Evolutionary conservation across 2,797 vertebrate species (phyloP).

Genomic region (Chloroceryle amazona): DNA sequence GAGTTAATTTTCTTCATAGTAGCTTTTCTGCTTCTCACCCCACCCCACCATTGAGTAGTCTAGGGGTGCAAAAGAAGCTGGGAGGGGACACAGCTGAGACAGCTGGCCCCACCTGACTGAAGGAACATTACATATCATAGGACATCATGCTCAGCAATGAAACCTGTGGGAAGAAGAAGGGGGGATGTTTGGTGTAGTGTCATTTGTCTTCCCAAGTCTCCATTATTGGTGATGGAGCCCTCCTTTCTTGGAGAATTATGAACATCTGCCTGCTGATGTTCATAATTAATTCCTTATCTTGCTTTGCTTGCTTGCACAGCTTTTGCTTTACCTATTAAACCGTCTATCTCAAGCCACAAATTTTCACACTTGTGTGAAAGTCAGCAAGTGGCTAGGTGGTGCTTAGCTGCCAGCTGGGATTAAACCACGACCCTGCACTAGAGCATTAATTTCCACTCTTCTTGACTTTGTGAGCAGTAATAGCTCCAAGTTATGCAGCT

Average conservation of each 20-base stretch:
- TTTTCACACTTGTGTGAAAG: neutral
- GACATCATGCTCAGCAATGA: too few species aligned
- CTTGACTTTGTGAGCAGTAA: neutral
- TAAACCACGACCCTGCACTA: neutral
- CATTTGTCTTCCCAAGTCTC: too few species aligned
- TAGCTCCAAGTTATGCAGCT: neutral
- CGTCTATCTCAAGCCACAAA: neutral
- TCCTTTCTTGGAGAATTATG: neutral
- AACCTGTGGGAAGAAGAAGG: too few species aligned
- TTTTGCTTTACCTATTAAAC: neutral
- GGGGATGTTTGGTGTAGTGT: too few species aligned
- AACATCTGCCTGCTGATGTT: rapidly evolving
- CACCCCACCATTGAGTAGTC: too few species aligned
- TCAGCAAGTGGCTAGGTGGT: neutral
- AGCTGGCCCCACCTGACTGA: too few species aligned
- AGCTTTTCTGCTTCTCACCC: too few species aligned
- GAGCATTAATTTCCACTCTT: neutral
- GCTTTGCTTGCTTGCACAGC: neutral
- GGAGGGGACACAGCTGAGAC: too few species aligned
- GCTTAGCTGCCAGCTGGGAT: neutral
- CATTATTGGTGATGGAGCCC: neutral
- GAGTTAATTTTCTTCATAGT: too few species aligned
- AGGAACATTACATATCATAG: too few species aligned
- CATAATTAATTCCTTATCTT: neutral
- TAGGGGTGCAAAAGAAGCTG: too few species aligned